Evolutionary conservation across 2,113 vertebrate genomes (phyloP).

Genomic region (Crotalus viridis): DNA sequence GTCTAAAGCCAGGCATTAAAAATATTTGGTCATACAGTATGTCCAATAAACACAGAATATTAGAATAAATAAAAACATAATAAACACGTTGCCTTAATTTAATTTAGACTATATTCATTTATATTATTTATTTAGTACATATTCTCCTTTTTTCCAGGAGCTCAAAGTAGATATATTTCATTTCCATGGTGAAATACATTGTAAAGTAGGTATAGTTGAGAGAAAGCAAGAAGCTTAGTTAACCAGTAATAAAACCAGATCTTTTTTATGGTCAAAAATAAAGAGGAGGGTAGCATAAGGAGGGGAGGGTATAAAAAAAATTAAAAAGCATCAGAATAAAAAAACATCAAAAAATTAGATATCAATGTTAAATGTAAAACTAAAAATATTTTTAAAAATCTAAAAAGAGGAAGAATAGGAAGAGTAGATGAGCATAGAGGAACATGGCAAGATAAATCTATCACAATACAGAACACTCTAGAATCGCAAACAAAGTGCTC

Average conservation of each 20-base stretch:
- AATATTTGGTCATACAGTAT: not conserved
- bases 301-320: not conserved
- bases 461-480: not conserved
- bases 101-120: not conserved
- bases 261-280: not conserved
- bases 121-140: not conserved
- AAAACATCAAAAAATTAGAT: not conserved
- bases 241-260: not conserved
- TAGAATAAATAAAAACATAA: not conserved
- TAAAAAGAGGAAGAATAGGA: not conserved
- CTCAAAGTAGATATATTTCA: not conserved
- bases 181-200: not conserved
- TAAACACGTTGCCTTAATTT: not conserved
- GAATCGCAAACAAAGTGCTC: not conserved
- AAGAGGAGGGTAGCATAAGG: not conserved
- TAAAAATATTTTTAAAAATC: not conserved
- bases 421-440: not conserved
- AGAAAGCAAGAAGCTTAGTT: not conserved
- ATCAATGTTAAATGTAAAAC: not conserved
- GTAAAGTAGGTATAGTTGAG: not conserved
- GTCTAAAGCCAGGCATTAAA: not conserved
- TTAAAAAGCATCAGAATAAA: not conserved
- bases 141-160: not conserved
- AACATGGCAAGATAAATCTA: not conserved
- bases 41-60: not conserved